Conservation (phyloP, 2,113 vertebrate genomes). For the Furnarius figulus region DNA sequence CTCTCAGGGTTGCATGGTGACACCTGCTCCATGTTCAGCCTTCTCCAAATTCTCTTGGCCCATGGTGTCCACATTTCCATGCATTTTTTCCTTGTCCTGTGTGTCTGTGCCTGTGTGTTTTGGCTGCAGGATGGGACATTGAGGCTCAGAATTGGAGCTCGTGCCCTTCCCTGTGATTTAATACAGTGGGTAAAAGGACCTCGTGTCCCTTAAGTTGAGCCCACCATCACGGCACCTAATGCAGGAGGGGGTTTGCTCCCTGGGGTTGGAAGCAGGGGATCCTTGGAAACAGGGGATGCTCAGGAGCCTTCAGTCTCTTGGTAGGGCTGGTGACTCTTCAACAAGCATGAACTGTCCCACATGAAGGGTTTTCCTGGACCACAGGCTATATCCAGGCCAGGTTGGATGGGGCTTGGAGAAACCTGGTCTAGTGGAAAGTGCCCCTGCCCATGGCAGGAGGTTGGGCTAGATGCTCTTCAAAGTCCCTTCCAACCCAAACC, state of each 20-base stretch:
- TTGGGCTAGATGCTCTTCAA: not conserved
- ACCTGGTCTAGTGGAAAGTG: too few species aligned
- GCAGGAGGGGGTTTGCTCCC: not conserved
- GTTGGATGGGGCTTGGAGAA: not conserved
- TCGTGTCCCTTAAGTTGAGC: rapidly evolving
- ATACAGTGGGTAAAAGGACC: not conserved
- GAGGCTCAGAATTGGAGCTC: not conserved
- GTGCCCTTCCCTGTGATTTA: not conserved
- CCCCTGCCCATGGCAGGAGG: not conserved
- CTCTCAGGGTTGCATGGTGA: not conserved
- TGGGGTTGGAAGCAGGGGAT: not conserved
- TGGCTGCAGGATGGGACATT: rapidly evolving
- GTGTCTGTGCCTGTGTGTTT: not conserved
- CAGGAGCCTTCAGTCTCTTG: not conserved
- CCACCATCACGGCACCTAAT: rapidly evolving
- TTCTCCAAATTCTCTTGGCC: not conserved
- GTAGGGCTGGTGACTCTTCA: not conserved
- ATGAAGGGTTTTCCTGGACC: not conserved
- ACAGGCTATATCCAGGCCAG: not conserved
- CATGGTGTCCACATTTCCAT: not conserved
- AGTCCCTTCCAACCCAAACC: not conserved
- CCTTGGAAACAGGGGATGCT: not conserved
- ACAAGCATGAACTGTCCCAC: rapidly evolving
- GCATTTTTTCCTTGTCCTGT: not conserved
- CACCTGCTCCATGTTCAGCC: not conserved